Conservation (phyloP, 2,888 invertebrate species). For the Pantelozetes paolii region DNA sequence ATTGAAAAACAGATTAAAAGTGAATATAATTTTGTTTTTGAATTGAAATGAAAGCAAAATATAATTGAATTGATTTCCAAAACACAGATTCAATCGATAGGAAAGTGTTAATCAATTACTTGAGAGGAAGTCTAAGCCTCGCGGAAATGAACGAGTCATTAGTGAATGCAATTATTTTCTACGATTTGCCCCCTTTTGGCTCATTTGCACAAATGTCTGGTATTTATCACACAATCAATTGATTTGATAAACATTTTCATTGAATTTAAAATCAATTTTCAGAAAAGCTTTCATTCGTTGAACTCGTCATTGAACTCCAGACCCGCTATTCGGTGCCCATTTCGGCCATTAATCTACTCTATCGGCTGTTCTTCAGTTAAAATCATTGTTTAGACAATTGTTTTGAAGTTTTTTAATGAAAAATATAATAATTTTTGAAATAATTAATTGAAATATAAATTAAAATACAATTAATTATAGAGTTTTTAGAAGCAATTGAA, state of each 20-base stretch:
- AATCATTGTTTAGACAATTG: neutral
- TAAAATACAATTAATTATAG: neutral
- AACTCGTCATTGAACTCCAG: conserved; percentile 14
- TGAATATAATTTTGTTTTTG: neutral
- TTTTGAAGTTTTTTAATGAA: neutral
- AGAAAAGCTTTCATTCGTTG: conserved; percentile 1
- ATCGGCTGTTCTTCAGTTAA: conserved; percentile 3
- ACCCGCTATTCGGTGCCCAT: neutral
- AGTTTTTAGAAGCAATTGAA: neutral
- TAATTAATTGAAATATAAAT: neutral
- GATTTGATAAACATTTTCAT: neutral
- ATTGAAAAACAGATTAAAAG: conserved; percentile 28
- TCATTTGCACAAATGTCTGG: conserved; percentile 17
- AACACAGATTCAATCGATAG: conserved; percentile 9
- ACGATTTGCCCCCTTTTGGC: conserved; percentile 42
- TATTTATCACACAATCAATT: neutral
- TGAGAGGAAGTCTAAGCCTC: neutral
- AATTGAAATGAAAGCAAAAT: neutral
- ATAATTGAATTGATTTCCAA: neutral
- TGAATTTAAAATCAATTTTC: neutral
- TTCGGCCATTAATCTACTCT: neutral
- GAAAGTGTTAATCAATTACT: conserved; percentile 14
- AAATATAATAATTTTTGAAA: too few species aligned
- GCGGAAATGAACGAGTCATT: neutral
- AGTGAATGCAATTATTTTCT: conserved; percentile 40